Conservation (phyloP, 2,797 vertebrate species). For the Glossophaga mutica region DNA sequence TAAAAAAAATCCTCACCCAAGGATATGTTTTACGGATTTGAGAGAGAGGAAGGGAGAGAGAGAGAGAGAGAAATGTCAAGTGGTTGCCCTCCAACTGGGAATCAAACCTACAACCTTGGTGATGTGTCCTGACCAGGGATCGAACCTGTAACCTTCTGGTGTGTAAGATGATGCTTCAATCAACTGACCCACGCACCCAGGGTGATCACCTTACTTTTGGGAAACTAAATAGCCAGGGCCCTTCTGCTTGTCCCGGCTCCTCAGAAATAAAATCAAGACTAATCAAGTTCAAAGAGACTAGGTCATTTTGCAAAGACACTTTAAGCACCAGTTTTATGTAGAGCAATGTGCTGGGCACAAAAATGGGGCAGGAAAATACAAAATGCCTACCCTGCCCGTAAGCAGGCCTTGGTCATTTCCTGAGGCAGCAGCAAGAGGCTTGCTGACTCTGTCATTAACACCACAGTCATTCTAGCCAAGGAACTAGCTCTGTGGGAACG, state of each 20-base stretch:
- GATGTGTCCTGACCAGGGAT: too few species aligned
- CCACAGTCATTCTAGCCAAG: not conserved
- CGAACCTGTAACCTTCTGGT: too few species aligned
- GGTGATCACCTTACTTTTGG: not conserved
- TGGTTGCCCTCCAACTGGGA: too few species aligned
- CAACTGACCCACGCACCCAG: too few species aligned
- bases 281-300: not conserved
- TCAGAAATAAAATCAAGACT: slow-evolving; percentile 8
- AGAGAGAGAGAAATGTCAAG: too few species aligned
- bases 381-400: not conserved
- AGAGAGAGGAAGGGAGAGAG: too few species aligned
- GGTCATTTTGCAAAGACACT: not conserved
- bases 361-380: not conserved
- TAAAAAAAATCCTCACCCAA: too few species aligned
- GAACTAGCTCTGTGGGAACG: not conserved
- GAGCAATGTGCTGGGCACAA: not conserved
- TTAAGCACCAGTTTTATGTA: not conserved
- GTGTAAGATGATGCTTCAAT: too few species aligned
- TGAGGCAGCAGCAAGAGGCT: not conserved
- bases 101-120: too few species aligned
- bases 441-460: not conserved
- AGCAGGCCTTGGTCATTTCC: not conserved
- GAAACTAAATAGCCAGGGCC: not conserved
- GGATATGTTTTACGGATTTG: too few species aligned
- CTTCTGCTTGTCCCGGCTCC: not conserved